phyloP scores from a whole-genome alignment of 2,888 invertebrate species.

The Lasioglossum lativentre region DNA sequence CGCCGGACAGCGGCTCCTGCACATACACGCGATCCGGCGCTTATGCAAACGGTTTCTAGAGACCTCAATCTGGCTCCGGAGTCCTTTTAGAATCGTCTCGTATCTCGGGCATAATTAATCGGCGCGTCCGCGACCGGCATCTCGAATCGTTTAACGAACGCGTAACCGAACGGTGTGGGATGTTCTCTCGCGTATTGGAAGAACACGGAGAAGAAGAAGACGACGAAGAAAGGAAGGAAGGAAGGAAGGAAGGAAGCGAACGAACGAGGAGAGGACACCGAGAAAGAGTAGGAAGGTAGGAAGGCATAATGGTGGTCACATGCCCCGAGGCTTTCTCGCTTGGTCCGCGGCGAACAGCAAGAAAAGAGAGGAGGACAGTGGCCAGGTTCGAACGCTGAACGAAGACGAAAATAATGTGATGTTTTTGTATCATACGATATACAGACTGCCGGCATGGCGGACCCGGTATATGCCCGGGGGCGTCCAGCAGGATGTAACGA shows the following conservation, averaged over 20 bases:
- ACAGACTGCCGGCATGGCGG: constrained; percentile 75
- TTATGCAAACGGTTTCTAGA: constrained; percentile 9
- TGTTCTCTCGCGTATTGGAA: constrained; percentile 79
- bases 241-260: constrained; percentile 44
- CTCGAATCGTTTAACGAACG: constrained; percentile 66
- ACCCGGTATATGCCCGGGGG: constrained; percentile 73
- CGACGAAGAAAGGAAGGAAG: constrained; percentile 56
- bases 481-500: constrained; percentile 81
- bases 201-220: constrained; percentile 48
- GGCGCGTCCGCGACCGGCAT: constrained; percentile 27
- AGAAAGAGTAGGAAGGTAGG: constrained; percentile 48
- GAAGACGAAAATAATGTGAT: constrained; percentile 81
- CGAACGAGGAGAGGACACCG: constrained; percentile 42
- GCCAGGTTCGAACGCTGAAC: constrained; percentile 48
- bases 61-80: constrained; percentile 16
- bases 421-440: constrained; percentile 84
- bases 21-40: not conserved
- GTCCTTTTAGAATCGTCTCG: constrained; percentile 18
- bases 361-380: constrained; percentile 50
- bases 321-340: constrained; percentile 70
- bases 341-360: constrained; percentile 70
- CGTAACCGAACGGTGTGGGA: constrained; percentile 56
- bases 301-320: constrained; percentile 81
- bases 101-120: constrained; percentile 57
- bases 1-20: not conserved